Percentiles rank a stretch among this genome's conserved stretches.
phyloP scores from a whole-genome alignment of 2,113 vertebrate genomes.

The Cyanoramphus novaezelandiae region DNA sequence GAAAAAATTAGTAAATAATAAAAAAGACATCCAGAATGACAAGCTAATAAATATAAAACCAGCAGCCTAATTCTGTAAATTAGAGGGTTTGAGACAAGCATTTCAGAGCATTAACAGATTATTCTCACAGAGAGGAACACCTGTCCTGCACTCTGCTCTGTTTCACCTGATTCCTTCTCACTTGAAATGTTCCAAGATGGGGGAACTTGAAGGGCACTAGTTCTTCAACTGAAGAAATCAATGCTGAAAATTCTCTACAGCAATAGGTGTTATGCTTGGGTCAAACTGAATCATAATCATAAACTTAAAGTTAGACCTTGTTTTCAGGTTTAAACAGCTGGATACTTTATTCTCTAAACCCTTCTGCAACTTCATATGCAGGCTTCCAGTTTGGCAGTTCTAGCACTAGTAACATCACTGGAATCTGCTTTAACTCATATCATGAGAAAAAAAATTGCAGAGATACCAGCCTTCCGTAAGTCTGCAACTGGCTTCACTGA shows the following conservation, averaged over 20 bases:
- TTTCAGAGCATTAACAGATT: not conserved
- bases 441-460: not conserved
- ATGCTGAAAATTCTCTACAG: not conserved
- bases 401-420: not conserved
- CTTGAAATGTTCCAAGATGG: not conserved
- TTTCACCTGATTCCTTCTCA: not conserved
- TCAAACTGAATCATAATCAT: rapidly evolving
- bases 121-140: not conserved
- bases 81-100: not conserved
- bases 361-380: not conserved
- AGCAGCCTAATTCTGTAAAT: not conserved
- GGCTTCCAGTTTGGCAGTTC: not conserved
- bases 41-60: not conserved
- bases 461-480: not conserved
- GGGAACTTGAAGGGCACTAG: not conserved
- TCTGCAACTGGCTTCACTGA: not conserved
- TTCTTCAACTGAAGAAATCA: not conserved
- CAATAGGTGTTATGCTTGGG: not conserved
- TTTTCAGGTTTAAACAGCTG: not conserved
- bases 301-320: not conserved
- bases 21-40: not conserved
- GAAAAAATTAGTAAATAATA: not conserved
- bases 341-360: not conserved
- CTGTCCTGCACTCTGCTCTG: not conserved
- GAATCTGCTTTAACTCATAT: not conserved